Base-by-base conservation (phyloP, 2,797 vertebrate species). In the Taenioides sp. region DNA sequence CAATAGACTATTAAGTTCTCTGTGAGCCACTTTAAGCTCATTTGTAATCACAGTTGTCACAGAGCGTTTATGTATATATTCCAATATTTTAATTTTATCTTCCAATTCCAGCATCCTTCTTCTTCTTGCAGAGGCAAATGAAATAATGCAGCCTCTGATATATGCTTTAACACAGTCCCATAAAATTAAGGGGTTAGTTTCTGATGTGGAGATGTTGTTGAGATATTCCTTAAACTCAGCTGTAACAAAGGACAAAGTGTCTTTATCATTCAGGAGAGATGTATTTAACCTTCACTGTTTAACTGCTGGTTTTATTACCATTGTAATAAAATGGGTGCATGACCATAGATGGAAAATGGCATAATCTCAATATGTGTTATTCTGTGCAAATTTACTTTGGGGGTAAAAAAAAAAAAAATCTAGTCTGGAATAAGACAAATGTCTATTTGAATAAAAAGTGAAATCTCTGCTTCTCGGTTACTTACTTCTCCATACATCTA, bases 341-440 rank as follows among this genome's bases (percentile, higher is more conserved):
- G 67, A 4, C 60, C 54, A 5, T 54, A 75, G 0, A 52, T 22
- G 17, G 61, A 65, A 0, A 70, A 40, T 14, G 54, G 67, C n/a
- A 70, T 7, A 25, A 70, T 70, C 17, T 70, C 9, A 25, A 28
- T 61, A 6, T 61, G 16, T 58, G 3, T 25, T 47, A 57, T 57
- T 1, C 31, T 55, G 6, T 61, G 59, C 27, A 28, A 3, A 6
- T 61, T 25, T 2, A 17, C 17, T 12, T 61, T 61, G 14, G 12
- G 5, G 16, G 37, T 52, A n/a, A n/a, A n/a, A 28, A 1, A 69
- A 61, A 7, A 72, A 70, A 14, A 23, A 16, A 22, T 70, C 34
- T 4, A 27, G 43, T 2, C 60, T 25, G 6, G 73, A 69, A 22
- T 65, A 75, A n/a, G 70, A 79, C 17, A 28, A 2, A 14, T 76